phyloP scores from a whole-genome alignment of 2,888 invertebrate genomes.

The Meteorus cinctellus region DNA sequence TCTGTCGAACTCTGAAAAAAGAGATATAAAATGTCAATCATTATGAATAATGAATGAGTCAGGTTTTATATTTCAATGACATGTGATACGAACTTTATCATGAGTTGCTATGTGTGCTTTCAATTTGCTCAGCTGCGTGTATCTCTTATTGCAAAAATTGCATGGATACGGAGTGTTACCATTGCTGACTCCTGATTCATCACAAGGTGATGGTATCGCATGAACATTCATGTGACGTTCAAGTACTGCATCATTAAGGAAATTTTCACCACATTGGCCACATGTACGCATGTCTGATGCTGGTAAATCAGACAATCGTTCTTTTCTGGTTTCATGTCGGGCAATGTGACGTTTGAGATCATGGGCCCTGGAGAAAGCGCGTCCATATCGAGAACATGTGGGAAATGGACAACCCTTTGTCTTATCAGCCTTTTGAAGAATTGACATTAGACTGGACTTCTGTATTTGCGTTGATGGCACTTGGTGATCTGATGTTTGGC shows the following conservation, averaged over 20 bases:
- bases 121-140: slow-evolving; percentile 64
- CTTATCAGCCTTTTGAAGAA: slow-evolving; percentile 57
- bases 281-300: slow-evolving; percentile 55
- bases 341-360: slow-evolving; percentile 70
- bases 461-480: neutral
- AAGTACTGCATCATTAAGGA: slow-evolving; percentile 57
- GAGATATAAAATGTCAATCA: neutral
- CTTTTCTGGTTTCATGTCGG: slow-evolving; percentile 67
- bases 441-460: slow-evolving; percentile 11
- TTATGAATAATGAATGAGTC: slow-evolving; percentile 11
- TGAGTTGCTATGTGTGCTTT: slow-evolving; percentile 65
- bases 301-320: slow-evolving; percentile 54
- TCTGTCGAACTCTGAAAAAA: slow-evolving; percentile 50
- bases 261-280: slow-evolving; percentile 59
- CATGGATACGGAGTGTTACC: slow-evolving; percentile 57
- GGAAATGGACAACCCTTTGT: slow-evolving; percentile 70
- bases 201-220: slow-evolving; percentile 41
- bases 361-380: slow-evolving; percentile 69
- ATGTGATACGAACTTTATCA: slow-evolving; percentile 60
- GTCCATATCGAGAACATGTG: slow-evolving; percentile 66
- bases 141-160: slow-evolving; percentile 68
- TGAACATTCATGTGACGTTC: slow-evolving; percentile 57
- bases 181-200: slow-evolving; percentile 43
- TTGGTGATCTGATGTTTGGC: neutral
- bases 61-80: neutral